Evolutionary conservation across 2,113 vertebrate genomes (phyloP).

Genomic region (Ia io): DNA sequence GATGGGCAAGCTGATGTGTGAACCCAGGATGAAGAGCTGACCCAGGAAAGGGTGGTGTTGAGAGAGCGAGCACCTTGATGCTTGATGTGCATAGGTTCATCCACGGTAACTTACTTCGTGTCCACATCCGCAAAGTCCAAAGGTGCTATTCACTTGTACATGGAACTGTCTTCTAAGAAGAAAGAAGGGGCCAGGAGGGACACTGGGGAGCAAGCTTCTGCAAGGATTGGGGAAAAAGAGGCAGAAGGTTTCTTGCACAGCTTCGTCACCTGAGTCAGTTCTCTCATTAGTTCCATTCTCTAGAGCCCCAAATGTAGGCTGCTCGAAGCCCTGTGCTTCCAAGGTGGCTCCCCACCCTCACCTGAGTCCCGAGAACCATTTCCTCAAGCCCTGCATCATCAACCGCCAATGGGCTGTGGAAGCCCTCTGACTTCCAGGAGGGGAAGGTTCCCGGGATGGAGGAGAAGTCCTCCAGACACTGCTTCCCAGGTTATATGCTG

Average conservation of each 20-base stretch:
- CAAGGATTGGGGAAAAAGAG: background rate
- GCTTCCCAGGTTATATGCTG: background rate
- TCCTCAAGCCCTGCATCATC: background rate
- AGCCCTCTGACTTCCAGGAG: rapidly evolving
- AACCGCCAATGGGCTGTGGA: background rate
- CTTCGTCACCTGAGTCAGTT: background rate
- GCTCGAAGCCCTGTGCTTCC: background rate
- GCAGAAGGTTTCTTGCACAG: background rate
- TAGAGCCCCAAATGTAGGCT: background rate
- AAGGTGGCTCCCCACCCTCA: too few relatives aligned
- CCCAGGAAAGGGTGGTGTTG: background rate
- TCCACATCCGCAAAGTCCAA: background rate
- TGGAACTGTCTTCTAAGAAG: background rate
- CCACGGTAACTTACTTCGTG: background rate
- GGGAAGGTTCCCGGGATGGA: background rate
- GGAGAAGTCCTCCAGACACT: background rate
- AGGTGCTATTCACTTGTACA: background rate
- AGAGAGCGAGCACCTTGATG: background rate
- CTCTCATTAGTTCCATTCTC: background rate
- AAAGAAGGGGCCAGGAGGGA: background rate
- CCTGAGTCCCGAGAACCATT: background rate
- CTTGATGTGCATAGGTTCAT: too few relatives aligned
- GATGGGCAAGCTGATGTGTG: background rate
- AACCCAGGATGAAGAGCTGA: background rate
- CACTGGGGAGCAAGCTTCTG: background rate